Base-by-base conservation (phyloP, 1,140 invertebrate genomes). In the Drosophila tropicalis region DNA sequence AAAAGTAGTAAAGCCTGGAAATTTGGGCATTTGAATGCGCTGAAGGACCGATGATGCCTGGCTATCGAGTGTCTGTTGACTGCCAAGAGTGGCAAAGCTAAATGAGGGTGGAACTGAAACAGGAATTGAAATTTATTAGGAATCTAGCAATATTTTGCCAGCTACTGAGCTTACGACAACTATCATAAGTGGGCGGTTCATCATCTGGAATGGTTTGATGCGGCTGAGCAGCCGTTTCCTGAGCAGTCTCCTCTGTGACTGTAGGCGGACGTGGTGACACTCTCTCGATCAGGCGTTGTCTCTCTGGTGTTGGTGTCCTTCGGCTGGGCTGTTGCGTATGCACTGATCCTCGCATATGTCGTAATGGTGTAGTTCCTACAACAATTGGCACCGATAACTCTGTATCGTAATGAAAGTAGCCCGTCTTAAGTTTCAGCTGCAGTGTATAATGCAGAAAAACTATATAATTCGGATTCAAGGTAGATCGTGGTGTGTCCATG, bases 381-480 rank as follows among this genome's bases (percentile, higher is more conserved):
- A 86, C 73, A 25, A 91, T 78, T 1, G 90, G 90, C 58, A 85
- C 83, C 6, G 90, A 91, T 2, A 91, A 62, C n/a, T 91, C 90
- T 41, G 90, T 90, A 25, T 91, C 90, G 29, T 91, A 91, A 66
- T 91, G 90, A 25, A 91, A 91, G 54, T 56, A 89, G 1, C 90
- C 90, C 4, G 90, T 91, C 61, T 91, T 91, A 1, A 91, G 62
- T 19, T 83, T 89, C 22, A 91, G 71, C 66, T 91, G 90, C 25
- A 91, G 65, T 36, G 90, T 90, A 25, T 91, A 91, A 47, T 91
- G 90, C 7, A 91, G 57, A 36, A 91, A 91, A 32, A 91, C 90
- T 51, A 91, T 91, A 55, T 91, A 91, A 34, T 91, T 91, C 58
- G 84, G 79, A 67, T 91, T 91, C 0, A 91, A 69, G 0, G 90